phyloP scores from a whole-genome alignment of 2,888 invertebrate species.

The Neoascia interrupta region DNA sequence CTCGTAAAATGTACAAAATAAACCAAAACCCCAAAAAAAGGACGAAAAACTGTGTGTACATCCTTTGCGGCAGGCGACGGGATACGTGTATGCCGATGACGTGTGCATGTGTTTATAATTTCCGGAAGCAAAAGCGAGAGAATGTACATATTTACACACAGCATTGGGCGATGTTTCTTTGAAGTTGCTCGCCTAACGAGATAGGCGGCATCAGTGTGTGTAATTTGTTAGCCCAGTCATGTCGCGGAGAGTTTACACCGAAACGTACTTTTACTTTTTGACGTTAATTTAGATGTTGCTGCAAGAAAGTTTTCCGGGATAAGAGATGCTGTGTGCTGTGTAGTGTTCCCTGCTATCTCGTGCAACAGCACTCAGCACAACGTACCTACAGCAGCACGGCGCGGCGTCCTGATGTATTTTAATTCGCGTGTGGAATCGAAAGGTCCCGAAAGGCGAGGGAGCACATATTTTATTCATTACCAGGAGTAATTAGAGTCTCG shows the following conservation, averaged over 20 bases:
- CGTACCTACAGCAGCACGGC: background rate
- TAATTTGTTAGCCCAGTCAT: constrained; percentile 41
- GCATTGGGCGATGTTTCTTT: constrained; percentile 38
- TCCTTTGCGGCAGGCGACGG: constrained; percentile 35
- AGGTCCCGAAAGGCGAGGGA: constrained; percentile 22
- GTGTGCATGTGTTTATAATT: constrained; percentile 64
- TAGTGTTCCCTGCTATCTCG: constrained; percentile 29
- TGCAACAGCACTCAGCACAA: constrained; percentile 7
- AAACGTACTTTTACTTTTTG: constrained; percentile 58
- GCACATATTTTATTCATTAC: constrained; percentile 45
- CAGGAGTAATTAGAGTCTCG: constrained; percentile 52
- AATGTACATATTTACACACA: constrained; percentile 42
- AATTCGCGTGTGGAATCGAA: constrained; percentile 12
- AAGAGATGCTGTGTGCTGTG: no score
- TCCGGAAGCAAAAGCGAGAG: constrained; percentile 44
- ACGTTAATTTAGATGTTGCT: constrained; percentile 61
- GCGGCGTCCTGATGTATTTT: background rate
- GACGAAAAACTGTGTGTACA: background rate
- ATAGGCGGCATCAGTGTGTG: constrained; percentile 44
- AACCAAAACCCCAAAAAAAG: constrained; percentile 31
- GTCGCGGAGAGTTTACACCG: constrained; percentile 34
- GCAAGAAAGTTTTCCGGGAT: constrained; percentile 40
- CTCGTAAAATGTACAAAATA: constrained; percentile 58
- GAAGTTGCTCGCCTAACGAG: constrained; percentile 47
- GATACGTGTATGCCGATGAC: constrained; percentile 59